These are phyloP conservation scores for Neoniphon sammara DNA, from an alignment of 2,797 vertebrate species.

Conservation along the genomic window DNA sequence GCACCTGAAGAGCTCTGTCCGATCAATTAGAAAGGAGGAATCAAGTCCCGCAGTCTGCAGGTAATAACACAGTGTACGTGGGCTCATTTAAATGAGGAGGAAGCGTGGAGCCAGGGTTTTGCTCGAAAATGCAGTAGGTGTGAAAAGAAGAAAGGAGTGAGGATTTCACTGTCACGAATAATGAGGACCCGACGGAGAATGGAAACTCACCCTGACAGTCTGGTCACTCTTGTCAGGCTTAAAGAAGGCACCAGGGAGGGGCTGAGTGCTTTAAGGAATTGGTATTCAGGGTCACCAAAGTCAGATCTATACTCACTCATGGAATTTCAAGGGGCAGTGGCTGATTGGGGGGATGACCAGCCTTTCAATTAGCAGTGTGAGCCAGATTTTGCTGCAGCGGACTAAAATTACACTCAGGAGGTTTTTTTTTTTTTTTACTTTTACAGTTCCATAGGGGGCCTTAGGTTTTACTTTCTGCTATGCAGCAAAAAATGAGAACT, in stretches of 20 bases:
- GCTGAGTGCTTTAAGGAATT: conserved; percentile 37
- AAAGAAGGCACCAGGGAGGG: conserved; percentile 48
- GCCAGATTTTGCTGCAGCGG: conserved; percentile 47
- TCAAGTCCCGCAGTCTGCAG: conserved; percentile 5
- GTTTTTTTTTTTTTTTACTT: conserved; percentile 35
- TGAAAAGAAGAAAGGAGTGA: conserved; percentile 30
- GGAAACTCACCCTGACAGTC: conserved; percentile 53
- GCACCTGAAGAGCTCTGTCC: conserved; percentile 14
- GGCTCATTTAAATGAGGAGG: conserved; percentile 55
- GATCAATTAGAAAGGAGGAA: conserved; percentile 33
- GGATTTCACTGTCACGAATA: conserved; percentile 62
- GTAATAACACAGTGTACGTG: conserved; percentile 22
- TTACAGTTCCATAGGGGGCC: conserved; percentile 42
- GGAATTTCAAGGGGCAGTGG: conserved; percentile 21
- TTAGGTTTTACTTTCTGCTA: conserved; percentile 52
- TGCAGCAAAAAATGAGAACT: conserved; percentile 63
- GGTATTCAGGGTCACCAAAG: conserved; percentile 50
- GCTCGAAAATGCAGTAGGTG: not conserved
- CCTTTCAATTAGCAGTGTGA: conserved; percentile 53
- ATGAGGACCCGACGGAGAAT: conserved; percentile 64
- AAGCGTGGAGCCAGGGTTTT: conserved; percentile 10
- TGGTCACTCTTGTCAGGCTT: conserved; percentile 44
- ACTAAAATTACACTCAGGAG: conserved; percentile 41
- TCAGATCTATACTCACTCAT: conserved; percentile 58
- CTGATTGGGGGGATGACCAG: conserved; percentile 40